Evolutionary conservation across 2,888 invertebrate species (phyloP).

Genomic region (Rotaria magnacalcarata): DNA sequence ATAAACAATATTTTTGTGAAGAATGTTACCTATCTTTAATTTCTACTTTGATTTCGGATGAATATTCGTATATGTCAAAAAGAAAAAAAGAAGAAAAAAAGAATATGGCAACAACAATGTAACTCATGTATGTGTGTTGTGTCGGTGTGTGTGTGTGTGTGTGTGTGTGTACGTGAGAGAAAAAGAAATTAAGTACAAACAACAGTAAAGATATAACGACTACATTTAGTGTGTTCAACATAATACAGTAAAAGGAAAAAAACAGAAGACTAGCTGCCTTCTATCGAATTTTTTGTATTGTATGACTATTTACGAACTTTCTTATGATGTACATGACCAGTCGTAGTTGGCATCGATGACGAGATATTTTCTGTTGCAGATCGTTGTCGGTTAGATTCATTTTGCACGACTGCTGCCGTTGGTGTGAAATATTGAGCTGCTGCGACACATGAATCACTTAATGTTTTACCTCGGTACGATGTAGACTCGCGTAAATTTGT

Average conservation of each 20-base stretch:
- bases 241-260: neutral
- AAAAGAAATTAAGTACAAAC: constrained; percentile 7
- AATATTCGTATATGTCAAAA: neutral
- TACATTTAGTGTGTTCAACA: neutral
- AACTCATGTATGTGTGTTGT: neutral
- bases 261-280: neutral
- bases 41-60: constrained; percentile 9
- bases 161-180: neutral
- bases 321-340: neutral
- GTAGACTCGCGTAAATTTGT: neutral
- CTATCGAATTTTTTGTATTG: neutral
- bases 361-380: neutral
- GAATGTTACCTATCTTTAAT: neutral
- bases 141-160: neutral
- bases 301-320: constrained; percentile 10
- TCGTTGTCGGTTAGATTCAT: neutral
- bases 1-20: neutral
- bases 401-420: neutral
- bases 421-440: neutral
- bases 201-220: neutral
- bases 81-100: neutral
- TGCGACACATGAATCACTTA: neutral
- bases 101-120: neutral
- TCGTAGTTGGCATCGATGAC: neutral
- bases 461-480: neutral